Percentiles rank a stretch among this genome's conserved stretches.
phyloP scores from a whole-genome alignment of 1,140 invertebrate species.

The Tyrophagus putrescentiae region DNA sequence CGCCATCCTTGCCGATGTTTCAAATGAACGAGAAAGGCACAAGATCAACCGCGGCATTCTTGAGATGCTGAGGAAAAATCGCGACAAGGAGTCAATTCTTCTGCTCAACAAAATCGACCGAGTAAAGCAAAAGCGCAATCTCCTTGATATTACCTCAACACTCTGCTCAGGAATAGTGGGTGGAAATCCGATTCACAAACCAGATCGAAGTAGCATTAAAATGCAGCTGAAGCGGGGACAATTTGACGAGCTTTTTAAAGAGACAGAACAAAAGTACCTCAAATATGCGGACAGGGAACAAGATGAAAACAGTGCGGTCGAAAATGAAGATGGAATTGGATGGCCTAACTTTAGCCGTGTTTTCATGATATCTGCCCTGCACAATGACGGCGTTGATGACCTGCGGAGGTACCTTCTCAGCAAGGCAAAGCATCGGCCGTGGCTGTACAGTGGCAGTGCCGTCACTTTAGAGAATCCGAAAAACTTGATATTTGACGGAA shows the following conservation, averaged over 20 bases:
- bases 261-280: slow-evolving; percentile 10
- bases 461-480: slow-evolving; percentile 55
- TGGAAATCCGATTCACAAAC: slow-evolving; percentile 27
- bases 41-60: slow-evolving; percentile 52
- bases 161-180: slow-evolving; percentile 47
- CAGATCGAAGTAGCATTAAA: neutral
- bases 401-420: slow-evolving; percentile 36
- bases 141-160: slow-evolving; percentile 50
- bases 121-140: slow-evolving; percentile 53
- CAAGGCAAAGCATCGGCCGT: slow-evolving; percentile 12
- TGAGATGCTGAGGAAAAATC: slow-evolving; percentile 46
- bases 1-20: slow-evolving; percentile 67
- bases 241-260: neutral
- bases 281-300: neutral
- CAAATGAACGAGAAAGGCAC: slow-evolving; percentile 49
- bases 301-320: neutral
- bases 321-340: slow-evolving; percentile 15
- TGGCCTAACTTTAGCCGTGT: slow-evolving; percentile 65
- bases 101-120: slow-evolving; percentile 77
- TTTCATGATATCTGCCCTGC: slow-evolving; percentile 73
- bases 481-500: slow-evolving; percentile 49
- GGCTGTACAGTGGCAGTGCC: slow-evolving; percentile 31
- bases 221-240: slow-evolving; percentile 11
- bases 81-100: slow-evolving; percentile 53
- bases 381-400: slow-evolving; percentile 55